Evolutionary conservation across 2,797 vertebrate genomes (phyloP).

Genomic region (Cyprinella venusta): DNA sequence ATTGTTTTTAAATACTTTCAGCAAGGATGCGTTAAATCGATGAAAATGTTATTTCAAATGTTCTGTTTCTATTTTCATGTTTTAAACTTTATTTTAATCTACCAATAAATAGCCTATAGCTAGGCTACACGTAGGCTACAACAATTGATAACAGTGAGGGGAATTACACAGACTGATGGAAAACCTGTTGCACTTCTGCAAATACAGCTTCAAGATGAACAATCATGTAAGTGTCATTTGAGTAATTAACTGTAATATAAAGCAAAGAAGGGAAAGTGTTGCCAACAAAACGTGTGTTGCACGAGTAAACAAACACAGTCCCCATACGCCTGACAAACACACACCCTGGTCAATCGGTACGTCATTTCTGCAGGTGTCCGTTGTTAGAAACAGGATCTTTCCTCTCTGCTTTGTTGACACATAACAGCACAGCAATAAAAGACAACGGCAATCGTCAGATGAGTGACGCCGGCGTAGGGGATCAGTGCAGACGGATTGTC

Average conservation of each 20-base stretch:
- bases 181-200: conserved; percentile 17
- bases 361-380: conserved; percentile 71
- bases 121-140: not conserved
- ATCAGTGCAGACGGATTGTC: conserved; percentile 18
- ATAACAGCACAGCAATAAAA: conserved; percentile 49
- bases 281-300: conserved; percentile 20
- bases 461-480: conserved; percentile 34
- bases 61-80: too few species aligned
- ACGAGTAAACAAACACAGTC: conserved; percentile 50
- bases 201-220: not conserved
- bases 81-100: not conserved
- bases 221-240: conserved; percentile 1
- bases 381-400: conserved; percentile 59
- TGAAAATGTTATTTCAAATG: too few species aligned
- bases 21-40: not conserved
- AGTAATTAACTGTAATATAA: conserved; percentile 38
- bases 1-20: not conserved
- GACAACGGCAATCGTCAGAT: conserved; percentile 41
- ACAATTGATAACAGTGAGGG: not conserved
- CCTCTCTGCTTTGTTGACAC: conserved; percentile 58
- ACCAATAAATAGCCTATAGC: too few species aligned
- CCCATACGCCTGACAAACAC: conserved; percentile 28
- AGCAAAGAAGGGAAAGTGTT: conserved; percentile 38
- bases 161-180: conserved; percentile 25
- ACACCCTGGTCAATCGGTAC: conserved; percentile 67